A percentile compares a stretch with the other conserved stretches of the same genome.
These are phyloP conservation scores for Astropecten irregularis DNA, from an alignment of 53 echinoderm and acorn worm species.

Conservation along the genomic window DNA sequence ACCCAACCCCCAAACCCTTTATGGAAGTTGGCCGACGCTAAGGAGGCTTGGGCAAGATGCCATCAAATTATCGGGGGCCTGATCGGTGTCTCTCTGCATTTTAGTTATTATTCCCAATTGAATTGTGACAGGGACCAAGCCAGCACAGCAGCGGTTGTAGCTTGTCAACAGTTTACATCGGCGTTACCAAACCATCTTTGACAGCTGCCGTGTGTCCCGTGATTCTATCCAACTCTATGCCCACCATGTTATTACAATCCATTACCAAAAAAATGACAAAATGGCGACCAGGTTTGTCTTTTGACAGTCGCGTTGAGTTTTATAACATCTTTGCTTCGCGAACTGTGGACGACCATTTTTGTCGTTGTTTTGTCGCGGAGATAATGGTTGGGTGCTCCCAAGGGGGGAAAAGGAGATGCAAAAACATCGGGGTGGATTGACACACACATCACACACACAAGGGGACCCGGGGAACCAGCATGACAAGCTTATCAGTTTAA, in stretches of 20 bases:
- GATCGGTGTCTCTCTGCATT: constrained; percentile 45
- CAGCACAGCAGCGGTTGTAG: background rate
- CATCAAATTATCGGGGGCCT: constrained; percentile 36
- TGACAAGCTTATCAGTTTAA: constrained; percentile 47
- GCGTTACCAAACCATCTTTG: constrained; percentile 9
- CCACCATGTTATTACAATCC: background rate
- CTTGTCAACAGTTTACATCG: constrained; percentile 32
- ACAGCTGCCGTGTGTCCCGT: constrained; percentile 14
- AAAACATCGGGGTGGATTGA: constrained; percentile 41
- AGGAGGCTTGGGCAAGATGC: constrained; percentile 15
- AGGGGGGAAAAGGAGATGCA: background rate
- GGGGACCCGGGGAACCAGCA: constrained; percentile 10
- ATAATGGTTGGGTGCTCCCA: background rate
- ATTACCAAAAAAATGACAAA: constrained; percentile 1
- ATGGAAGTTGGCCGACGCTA: constrained; percentile 20
- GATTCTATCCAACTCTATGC: background rate
- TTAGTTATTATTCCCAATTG: constrained; percentile 39
- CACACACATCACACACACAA: no score
- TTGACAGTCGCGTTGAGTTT: background rate
- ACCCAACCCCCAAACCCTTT: constrained; percentile 21
- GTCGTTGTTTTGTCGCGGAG: background rate
- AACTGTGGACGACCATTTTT: background rate
- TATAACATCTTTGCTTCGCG: constrained; percentile 23
- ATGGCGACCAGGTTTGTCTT: background rate
- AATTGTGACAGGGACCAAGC: constrained; percentile 1